phyloP scores from a whole-genome alignment of 1,140 invertebrate species.

The Agrypnia vestita region DNA sequence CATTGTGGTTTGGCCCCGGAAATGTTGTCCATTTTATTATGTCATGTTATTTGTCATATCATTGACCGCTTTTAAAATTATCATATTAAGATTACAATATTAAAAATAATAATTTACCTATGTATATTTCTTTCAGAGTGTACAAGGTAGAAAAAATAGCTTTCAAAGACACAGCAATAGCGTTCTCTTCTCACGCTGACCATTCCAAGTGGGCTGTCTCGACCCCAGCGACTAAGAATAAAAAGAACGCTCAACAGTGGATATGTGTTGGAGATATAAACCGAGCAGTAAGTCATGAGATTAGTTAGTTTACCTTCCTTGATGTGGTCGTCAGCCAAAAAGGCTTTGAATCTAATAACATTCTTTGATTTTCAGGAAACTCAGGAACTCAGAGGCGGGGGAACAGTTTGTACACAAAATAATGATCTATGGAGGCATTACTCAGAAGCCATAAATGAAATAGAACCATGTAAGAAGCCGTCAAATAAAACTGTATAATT shows the following conservation, averaged over 20 bases:
- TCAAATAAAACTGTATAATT: neutral
- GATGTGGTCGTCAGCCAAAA: neutral
- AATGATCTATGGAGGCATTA: constrained; percentile 71
- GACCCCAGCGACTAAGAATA: constrained; percentile 69
- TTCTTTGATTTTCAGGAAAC: constrained; percentile 73
- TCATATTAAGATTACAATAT: no score
- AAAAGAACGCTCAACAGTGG: constrained; percentile 75
- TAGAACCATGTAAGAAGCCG: constrained; percentile 46
- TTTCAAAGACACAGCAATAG: constrained; percentile 72
- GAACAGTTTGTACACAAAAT: constrained; percentile 81
- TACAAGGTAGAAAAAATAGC: constrained; percentile 79
- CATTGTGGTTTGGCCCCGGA: no score
- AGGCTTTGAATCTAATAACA: neutral
- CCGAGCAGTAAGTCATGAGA: constrained; percentile 80
- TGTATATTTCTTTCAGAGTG: constrained; percentile 72
- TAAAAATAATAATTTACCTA: no score
- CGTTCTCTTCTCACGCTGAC: constrained; percentile 85
- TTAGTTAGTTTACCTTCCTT: neutral
- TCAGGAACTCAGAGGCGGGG: constrained; percentile 86
- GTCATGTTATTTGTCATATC: no score
- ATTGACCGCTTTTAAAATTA: no score
- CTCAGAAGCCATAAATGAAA: constrained; percentile 63
- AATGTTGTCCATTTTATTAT: no score
- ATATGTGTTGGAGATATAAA: constrained; percentile 95
- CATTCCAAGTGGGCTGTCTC: constrained; percentile 95